A percentile compares a stretch with the other conserved stretches of the same genome.
Evolutionary conservation across 2,888 invertebrate genomes (phyloP).

Genomic region (Phyllotreta cruciferae): DNA sequence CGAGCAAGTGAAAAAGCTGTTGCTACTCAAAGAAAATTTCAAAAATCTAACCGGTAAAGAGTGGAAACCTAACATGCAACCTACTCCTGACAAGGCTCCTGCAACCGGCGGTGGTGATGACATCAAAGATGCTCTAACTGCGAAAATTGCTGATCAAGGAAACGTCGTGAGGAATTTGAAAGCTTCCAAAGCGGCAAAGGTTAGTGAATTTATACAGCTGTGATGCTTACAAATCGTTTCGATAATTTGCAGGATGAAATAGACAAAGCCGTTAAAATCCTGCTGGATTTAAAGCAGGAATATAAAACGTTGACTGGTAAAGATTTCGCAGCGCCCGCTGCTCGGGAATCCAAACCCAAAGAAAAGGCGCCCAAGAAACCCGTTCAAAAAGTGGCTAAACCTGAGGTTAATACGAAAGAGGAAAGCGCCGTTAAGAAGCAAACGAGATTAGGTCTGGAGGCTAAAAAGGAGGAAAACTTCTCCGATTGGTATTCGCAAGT

Average conservation of each 20-base stretch:
- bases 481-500: constrained; percentile 99
- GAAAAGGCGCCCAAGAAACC: constrained; percentile 53
- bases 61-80: constrained; percentile 58
- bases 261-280: constrained; percentile 60
- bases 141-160: constrained; percentile 67
- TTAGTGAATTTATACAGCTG: constrained; percentile 24
- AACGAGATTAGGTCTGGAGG: constrained; percentile 92
- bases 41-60: constrained; percentile 66
- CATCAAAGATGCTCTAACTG: constrained; percentile 51
- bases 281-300: constrained; percentile 68
- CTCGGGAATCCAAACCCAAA: constrained; percentile 47
- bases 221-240: not conserved
- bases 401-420: constrained; percentile 47
- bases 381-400: constrained; percentile 51
- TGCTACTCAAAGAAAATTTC: constrained; percentile 66
- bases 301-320: constrained; percentile 66
- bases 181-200: constrained; percentile 60
- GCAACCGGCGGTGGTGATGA: constrained; percentile 64
- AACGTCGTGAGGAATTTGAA: constrained; percentile 67
- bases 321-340: constrained; percentile 59
- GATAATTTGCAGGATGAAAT: constrained; percentile 53
- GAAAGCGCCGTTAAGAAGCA: constrained; percentile 79
- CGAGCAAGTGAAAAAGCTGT: constrained; percentile 64
- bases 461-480: constrained; percentile 89
- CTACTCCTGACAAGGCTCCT: constrained; percentile 7